A percentile compares a stretch with the other conserved stretches of the same genome.
Evolutionary conservation across 2,797 vertebrate genomes (phyloP).

Genomic region (Chrosomus eos): DNA sequence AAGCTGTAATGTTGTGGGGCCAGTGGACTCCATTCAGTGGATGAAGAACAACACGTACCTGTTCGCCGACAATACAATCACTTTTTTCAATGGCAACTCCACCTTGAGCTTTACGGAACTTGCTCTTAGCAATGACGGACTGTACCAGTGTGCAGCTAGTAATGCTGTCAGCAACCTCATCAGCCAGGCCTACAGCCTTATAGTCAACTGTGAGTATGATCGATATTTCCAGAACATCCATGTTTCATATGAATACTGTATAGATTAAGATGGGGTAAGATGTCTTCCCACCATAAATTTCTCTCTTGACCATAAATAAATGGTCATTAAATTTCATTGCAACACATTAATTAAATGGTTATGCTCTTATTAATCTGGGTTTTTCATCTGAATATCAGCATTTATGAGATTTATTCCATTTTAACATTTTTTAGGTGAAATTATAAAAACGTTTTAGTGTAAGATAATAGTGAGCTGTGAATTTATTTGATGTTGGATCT

Average conservation of each 20-base stretch:
- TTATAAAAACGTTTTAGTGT: too few species aligned
- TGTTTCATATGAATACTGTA: constrained; percentile 43
- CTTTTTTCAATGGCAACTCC: constrained; percentile 59
- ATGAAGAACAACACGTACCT: constrained; percentile 60
- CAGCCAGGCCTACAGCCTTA: constrained; percentile 62
- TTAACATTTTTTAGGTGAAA: not conserved
- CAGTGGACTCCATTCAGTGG: constrained; percentile 66
- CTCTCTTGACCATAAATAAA: not conserved
- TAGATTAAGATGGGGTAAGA: not conserved
- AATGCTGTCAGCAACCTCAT: constrained; percentile 71
- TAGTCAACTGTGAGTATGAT: constrained; percentile 69
- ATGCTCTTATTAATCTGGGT: not conserved
- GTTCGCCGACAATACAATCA: constrained; percentile 47
- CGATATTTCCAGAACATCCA: not conserved
- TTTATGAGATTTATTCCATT: not conserved
- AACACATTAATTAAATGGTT: not conserved
- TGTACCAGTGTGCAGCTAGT: constrained; percentile 69
- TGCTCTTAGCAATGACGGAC: constrained; percentile 64
- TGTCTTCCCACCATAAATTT: not conserved
- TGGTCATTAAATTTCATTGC: not conserved
- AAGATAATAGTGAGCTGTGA: not conserved
- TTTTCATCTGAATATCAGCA: not conserved
- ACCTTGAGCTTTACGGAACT: constrained; percentile 64
- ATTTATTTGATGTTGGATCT: not conserved
- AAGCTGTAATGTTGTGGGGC: constrained; percentile 64